These are phyloP conservation scores for Mirza zaza DNA, from an alignment of 2,113 vertebrate species.

Conservation along the genomic window DNA sequence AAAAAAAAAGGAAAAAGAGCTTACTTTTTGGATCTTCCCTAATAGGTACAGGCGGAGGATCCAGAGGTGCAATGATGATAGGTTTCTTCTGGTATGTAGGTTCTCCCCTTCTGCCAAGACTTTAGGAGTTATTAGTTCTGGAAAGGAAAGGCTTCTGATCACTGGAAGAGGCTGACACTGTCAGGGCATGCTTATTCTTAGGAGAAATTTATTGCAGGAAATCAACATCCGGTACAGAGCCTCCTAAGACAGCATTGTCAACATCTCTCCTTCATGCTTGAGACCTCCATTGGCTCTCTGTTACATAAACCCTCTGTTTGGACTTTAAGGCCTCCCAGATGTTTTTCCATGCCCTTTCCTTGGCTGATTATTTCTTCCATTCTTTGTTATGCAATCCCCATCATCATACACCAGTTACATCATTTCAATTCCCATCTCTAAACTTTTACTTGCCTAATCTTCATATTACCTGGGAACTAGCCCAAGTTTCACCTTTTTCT, in stretches of 20 bases:
- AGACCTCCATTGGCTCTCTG: background rate
- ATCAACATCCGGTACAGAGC: background rate
- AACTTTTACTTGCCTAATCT: background rate
- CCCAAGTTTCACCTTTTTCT: background rate
- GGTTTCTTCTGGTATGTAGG: background rate
- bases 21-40: background rate
- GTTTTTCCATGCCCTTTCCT: background rate
- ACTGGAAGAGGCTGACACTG: background rate
- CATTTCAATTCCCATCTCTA: background rate
- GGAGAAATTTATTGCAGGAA: background rate
- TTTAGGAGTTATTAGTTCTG: background rate
- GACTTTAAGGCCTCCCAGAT: background rate
- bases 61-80: background rate
- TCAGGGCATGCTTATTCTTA: background rate
- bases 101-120: background rate
- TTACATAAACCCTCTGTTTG: background rate
- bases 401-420: background rate
- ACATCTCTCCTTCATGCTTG: background rate
- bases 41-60: background rate
- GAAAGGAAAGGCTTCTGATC: background rate
- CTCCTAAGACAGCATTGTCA: background rate
- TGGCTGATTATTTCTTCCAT: background rate
- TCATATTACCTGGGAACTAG: background rate
- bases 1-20: background rate
- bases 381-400: background rate